Conservation (phyloP, 2,113 vertebrate species). For the Gopherus evgoodei region DNA sequence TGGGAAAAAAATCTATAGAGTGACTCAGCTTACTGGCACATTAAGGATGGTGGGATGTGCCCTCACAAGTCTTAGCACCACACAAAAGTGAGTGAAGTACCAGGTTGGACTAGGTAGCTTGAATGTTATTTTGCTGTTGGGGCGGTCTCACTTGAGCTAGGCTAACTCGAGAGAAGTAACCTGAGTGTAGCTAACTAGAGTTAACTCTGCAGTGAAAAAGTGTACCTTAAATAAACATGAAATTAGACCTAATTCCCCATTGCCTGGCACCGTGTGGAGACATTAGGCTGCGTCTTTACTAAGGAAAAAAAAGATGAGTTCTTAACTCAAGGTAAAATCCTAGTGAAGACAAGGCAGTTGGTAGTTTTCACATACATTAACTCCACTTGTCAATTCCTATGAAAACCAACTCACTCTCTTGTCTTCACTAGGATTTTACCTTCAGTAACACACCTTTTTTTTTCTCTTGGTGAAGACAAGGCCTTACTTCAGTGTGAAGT, state of each 20-base stretch:
- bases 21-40: background rate
- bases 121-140: background rate
- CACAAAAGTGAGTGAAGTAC: background rate
- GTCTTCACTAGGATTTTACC: no score
- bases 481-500: background rate
- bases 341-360: background rate
- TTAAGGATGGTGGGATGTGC: background rate
- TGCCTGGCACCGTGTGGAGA: background rate
- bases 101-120: background rate
- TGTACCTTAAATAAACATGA: background rate
- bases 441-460: background rate
- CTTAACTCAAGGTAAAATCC: background rate
- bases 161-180: background rate
- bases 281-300: background rate
- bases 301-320: background rate
- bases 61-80: background rate
- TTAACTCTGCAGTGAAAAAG: background rate
- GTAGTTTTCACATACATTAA: background rate
- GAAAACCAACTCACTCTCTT: no score
- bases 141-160: background rate
- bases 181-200: background rate
- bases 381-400: background rate
- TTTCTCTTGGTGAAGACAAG: background rate
- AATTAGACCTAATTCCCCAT: background rate
- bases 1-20: background rate